phyloP scores from a whole-genome alignment of 2,888 invertebrate species.

The Autographa gamma region DNA sequence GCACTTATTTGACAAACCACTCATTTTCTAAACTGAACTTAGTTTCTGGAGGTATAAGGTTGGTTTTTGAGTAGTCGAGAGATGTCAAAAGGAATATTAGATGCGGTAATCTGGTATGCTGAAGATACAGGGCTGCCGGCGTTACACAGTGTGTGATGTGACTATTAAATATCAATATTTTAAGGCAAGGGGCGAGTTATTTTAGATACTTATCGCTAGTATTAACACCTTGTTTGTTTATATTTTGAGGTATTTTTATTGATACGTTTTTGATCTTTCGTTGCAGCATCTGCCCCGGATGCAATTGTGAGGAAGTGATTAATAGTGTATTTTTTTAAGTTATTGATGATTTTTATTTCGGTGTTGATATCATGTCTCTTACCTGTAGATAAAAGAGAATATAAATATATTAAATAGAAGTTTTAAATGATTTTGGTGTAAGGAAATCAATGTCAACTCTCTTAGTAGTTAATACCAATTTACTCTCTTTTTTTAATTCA shows the following conservation, averaged over 20 bases:
- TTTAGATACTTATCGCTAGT: conserved; percentile 80
- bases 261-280: conserved; percentile 68
- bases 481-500: no score
- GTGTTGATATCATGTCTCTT: neutral
- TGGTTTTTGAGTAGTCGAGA: conserved; percentile 45
- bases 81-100: conserved; percentile 77
- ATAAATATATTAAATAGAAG: no score
- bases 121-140: conserved; percentile 80
- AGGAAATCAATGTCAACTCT: no score
- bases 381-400: no score
- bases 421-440: no score
- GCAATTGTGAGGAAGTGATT: conserved; percentile 73
- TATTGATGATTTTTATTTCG: conserved; percentile 42
- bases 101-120: conserved; percentile 85
- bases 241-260: conserved; percentile 73
- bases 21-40: conserved; percentile 48
- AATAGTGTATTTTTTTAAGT: conserved; percentile 60
- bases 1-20: conserved; percentile 70
- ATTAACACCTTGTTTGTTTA: conserved; percentile 88
- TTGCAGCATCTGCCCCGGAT: conserved; percentile 79
- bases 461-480: no score
- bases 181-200: conserved; percentile 79
- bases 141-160: conserved; percentile 82
- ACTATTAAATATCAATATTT: conserved; percentile 88
- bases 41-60: conserved; percentile 39